phyloP scores from a whole-genome alignment of 2,888 invertebrate species.

The Gisinianus flammeolus region DNA sequence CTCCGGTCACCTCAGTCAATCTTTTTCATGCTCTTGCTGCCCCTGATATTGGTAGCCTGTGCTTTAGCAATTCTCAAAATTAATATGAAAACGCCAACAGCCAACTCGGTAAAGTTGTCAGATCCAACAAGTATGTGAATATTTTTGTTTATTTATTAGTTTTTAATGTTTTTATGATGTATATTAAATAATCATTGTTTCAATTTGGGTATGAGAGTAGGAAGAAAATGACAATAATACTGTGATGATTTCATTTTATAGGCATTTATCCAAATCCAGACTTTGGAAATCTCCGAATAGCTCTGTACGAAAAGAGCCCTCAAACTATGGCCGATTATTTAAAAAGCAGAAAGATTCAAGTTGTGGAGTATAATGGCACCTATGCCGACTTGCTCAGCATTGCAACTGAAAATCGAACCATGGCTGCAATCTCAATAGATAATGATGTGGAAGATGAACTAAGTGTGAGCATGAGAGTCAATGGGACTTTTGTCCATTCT shows the following conservation, averaged over 20 bases:
- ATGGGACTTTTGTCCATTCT: conserved; percentile 80
- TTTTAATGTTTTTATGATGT: too few species aligned
- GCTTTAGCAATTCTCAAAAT: conserved; percentile 67
- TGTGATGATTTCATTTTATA: too few species aligned
- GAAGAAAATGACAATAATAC: too few species aligned
- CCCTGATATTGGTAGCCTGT: conserved; percentile 71
- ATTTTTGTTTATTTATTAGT: too few species aligned
- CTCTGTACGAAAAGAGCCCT: conserved; percentile 23
- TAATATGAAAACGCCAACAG: too few species aligned
- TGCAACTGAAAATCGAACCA: conserved; percentile 43
- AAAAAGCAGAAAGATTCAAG: neutral
- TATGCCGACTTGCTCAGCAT: conserved; percentile 53
- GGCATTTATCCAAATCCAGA: too few species aligned
- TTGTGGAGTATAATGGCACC: conserved; percentile 50
- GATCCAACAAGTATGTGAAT: too few species aligned
- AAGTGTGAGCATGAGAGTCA: conserved; percentile 68
- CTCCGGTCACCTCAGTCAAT: conserved; percentile 74
- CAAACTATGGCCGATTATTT: neutral
- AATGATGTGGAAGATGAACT: conserved; percentile 58
- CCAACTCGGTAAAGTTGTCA: too few species aligned
- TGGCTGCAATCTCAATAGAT: conserved; percentile 46
- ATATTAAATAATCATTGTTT: too few species aligned
- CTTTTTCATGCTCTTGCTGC: conserved; percentile 76
- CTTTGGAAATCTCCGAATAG: conserved; percentile 44
- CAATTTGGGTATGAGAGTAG: too few species aligned